Evolutionary conservation across 2,113 vertebrate species (phyloP).

Genomic region (Urocynchramus pylzowi): DNA sequence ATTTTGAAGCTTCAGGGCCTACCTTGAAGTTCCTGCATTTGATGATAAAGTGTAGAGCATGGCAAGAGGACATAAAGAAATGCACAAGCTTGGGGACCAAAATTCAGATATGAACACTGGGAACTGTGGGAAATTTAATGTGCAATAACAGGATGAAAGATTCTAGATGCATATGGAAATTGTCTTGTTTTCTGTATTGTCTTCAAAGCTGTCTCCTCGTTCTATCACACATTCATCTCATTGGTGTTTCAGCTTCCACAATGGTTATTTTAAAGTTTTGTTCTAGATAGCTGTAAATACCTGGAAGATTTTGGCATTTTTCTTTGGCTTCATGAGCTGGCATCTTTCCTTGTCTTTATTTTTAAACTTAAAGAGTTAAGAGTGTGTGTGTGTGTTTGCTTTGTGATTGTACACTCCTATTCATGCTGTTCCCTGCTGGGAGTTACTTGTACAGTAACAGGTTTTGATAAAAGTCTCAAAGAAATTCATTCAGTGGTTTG

Average conservation of each 20-base stretch:
- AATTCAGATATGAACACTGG: neutral
- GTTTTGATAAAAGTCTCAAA: neutral
- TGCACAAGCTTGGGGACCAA: neutral
- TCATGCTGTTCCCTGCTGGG: neutral
- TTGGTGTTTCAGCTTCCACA: neutral
- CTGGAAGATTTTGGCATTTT: neutral
- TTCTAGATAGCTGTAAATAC: neutral
- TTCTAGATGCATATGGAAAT: neutral
- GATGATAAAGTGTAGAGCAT: neutral
- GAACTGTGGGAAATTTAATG: neutral
- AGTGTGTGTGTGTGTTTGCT: neutral
- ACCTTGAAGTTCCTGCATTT: neutral
- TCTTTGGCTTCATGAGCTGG: neutral
- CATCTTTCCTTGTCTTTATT: neutral
- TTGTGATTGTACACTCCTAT: neutral
- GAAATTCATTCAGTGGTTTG: neutral
- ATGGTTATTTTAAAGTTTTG: neutral
- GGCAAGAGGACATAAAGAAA: neutral
- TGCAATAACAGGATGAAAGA: neutral
- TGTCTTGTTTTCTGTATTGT: neutral
- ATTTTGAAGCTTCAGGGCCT: neutral
- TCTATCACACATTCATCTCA: neutral
- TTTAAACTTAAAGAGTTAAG: neutral
- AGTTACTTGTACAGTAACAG: neutral
- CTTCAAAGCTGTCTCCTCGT: neutral